A percentile compares a stretch with the other conserved stretches of the same genome.
Conservation (phyloP, 1,140 invertebrate species). For the Musca vetustissima region DNA sequence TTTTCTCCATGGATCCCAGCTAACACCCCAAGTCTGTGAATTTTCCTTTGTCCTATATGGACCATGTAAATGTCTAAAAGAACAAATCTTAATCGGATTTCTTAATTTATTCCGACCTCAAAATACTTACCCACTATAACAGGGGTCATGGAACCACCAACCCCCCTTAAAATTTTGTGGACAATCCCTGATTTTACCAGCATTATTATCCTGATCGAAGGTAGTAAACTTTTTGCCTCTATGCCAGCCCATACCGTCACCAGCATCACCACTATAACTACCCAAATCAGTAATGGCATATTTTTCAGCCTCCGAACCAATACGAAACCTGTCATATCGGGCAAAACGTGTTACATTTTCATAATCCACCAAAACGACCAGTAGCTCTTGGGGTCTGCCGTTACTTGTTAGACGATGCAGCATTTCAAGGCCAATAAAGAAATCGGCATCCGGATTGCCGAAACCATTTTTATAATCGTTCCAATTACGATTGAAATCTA, state of each 20-base stretch:
- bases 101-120: too few species aligned
- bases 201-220: slow-evolving; percentile 70
- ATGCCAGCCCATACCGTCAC: slow-evolving; percentile 69
- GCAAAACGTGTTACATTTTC: slow-evolving; percentile 60
- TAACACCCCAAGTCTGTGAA: too few species aligned
- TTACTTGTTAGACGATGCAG: slow-evolving; percentile 58
- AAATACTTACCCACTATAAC: too few species aligned
- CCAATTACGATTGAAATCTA: slow-evolving; percentile 8
- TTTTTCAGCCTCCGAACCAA: slow-evolving; percentile 65
- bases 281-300: slow-evolving; percentile 67
- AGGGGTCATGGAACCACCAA: slow-evolving; percentile 63
- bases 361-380: slow-evolving; percentile 66
- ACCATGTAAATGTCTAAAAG: too few species aligned
- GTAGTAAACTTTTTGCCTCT: slow-evolving; percentile 73
- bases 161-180: slow-evolving; percentile 64
- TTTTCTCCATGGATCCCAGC: too few species aligned
- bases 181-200: slow-evolving; percentile 66
- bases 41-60: too few species aligned
- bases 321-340: slow-evolving; percentile 65
- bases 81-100: too few species aligned
- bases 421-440: not conserved
- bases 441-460: not conserved
- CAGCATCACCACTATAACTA: slow-evolving; percentile 66
- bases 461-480: slow-evolving; percentile 2
- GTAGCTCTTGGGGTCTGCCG: slow-evolving; percentile 61